Evolutionary conservation across 2,888 invertebrate genomes (phyloP).

Genomic region (Clepsis dumicolana): DNA sequence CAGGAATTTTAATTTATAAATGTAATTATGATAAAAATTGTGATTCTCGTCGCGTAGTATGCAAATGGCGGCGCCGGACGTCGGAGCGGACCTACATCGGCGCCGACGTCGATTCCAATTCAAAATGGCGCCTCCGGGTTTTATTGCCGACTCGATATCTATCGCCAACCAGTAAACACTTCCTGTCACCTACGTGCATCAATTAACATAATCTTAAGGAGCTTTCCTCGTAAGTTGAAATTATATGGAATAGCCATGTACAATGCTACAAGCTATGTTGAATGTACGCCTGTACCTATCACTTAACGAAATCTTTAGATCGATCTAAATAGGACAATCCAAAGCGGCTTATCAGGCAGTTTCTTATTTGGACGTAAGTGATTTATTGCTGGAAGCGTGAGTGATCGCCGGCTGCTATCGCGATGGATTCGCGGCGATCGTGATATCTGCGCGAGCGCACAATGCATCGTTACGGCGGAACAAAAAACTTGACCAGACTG

Average conservation of each 20-base stretch:
- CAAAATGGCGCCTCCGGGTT: constrained; percentile 81
- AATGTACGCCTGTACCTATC: no score
- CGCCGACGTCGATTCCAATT: constrained; percentile 74
- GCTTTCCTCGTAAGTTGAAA: no score
- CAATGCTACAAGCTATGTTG: no score
- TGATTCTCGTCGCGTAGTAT: constrained; percentile 78
- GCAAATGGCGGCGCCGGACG: constrained; percentile 84
- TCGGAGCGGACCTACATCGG: constrained; percentile 75
- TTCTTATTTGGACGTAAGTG: constrained; percentile 6
- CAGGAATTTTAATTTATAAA: neutral
- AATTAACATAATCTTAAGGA: constrained; percentile 60
- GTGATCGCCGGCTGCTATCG: constrained; percentile 9
- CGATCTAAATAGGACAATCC: constrained; percentile 12
- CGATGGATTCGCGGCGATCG: constrained; percentile 12
- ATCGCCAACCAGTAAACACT: constrained; percentile 50
- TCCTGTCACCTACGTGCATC: constrained; percentile 69
- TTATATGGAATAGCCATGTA: no score
- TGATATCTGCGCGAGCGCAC: constrained; percentile 29
- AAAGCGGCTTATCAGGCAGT: constrained; percentile 10
- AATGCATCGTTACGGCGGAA: constrained; percentile 45
- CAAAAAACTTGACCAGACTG: constrained; percentile 1
- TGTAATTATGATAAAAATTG: constrained; percentile 57
- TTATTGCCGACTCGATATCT: constrained; percentile 64
- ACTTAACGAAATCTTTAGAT: constrained; percentile 5
- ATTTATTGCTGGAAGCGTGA: constrained; percentile 11